phyloP scores from a whole-genome alignment of 2,113 vertebrate species.

The Dissostichus mawsoni region DNA sequence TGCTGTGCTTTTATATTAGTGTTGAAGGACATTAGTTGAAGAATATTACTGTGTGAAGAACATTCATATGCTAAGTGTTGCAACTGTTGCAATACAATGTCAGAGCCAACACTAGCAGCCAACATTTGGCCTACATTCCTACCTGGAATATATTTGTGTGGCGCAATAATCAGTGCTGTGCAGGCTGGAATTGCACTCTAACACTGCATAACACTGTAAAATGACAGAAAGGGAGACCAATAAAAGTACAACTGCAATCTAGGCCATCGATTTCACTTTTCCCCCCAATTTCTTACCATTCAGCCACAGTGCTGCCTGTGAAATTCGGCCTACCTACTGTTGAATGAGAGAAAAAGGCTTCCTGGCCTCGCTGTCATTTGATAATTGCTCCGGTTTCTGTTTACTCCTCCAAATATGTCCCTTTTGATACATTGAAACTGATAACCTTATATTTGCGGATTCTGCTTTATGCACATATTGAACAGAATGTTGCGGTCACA shows the following conservation, averaged over 20 bases:
- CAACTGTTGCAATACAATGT: background rate
- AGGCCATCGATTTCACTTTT: constrained; percentile 90
- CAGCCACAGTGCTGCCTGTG: constrained; percentile 83
- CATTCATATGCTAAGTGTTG: background rate
- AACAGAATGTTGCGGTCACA: constrained; percentile 49
- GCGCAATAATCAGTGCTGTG: constrained; percentile 79
- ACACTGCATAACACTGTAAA: constrained; percentile 79
- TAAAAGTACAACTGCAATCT: constrained; percentile 90
- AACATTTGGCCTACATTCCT: background rate
- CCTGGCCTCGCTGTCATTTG: constrained; percentile 74
- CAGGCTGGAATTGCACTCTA: constrained; percentile 80
- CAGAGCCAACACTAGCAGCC: background rate
- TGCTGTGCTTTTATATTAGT: no score
- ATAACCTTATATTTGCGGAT: constrained; percentile 78
- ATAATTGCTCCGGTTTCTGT: constrained; percentile 84
- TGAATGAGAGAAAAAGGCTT: constrained; percentile 85
- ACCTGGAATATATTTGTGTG: constrained; percentile 21
- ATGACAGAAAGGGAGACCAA: constrained; percentile 85
- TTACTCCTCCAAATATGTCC: constrained; percentile 74
- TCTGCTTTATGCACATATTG: constrained; percentile 48
- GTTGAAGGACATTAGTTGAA: no score
- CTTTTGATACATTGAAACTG: constrained; percentile 70
- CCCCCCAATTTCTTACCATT: constrained; percentile 89
- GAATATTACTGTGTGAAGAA: no score
- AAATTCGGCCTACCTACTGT: constrained; percentile 88